These are phyloP conservation scores for Chrysina gloriosa DNA, from an alignment of 2,888 invertebrate species.

Conservation along the genomic window DNA sequence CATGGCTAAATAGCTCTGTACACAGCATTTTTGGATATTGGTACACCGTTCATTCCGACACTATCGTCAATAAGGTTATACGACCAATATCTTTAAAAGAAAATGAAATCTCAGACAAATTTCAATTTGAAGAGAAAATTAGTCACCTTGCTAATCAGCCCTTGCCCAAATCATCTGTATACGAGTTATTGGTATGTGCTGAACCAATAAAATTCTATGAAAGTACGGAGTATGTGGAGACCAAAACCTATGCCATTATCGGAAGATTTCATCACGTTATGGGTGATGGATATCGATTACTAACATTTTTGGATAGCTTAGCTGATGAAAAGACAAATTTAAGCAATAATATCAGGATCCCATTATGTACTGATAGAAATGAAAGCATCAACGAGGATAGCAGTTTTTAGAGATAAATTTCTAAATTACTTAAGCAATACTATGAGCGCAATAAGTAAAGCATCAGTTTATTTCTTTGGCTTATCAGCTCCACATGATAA, in stretches of 20 bases:
- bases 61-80: slow-evolving; percentile 16
- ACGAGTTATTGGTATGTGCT: slow-evolving; percentile 33
- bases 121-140: slow-evolving; percentile 24
- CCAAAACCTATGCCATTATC: slow-evolving; percentile 11
- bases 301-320: slow-evolving; percentile 29
- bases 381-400: neutral
- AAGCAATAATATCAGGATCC: neutral
- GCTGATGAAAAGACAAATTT: slow-evolving; percentile 17
- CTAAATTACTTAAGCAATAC: neutral
- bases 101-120: slow-evolving; percentile 12
- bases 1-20: slow-evolving; percentile 24
- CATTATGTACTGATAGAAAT: neutral
- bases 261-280: slow-evolving; percentile 38
- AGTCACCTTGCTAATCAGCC: slow-evolving; percentile 18
- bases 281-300: slow-evolving; percentile 30
- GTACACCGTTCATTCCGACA: slow-evolving; percentile 26
- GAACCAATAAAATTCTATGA: slow-evolving; percentile 27
- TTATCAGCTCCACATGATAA: slow-evolving; percentile 19
- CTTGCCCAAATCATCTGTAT: slow-evolving; percentile 29
- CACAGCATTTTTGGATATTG: slow-evolving; percentile 26
- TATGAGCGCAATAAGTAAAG: neutral
- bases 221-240: neutral
- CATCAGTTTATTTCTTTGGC: slow-evolving; percentile 32
- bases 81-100: slow-evolving; percentile 12
- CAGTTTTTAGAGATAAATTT: neutral